Conservation (phyloP, 2,113 vertebrate genomes). For the Pao palembangensis region DNA sequence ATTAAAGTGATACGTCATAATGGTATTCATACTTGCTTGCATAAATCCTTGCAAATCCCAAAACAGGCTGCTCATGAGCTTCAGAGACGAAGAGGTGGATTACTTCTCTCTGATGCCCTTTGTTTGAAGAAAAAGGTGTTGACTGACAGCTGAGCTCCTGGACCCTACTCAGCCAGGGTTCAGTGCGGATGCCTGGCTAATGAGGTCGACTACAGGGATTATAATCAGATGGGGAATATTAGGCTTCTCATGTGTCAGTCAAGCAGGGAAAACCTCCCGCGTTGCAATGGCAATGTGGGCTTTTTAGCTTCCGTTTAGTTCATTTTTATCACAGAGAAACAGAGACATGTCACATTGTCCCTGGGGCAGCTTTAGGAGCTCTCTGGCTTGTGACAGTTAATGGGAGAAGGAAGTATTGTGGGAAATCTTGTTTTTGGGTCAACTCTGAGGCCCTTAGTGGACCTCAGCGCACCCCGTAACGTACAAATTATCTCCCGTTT, state of each 20-base stretch:
- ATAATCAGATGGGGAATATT: slow-evolving; percentile 76
- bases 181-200: slow-evolving; percentile 76
- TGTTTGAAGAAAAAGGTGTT: slow-evolving; percentile 72
- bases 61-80: slow-evolving; percentile 47
- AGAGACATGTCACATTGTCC: slow-evolving; percentile 53
- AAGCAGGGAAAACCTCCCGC: slow-evolving; percentile 66
- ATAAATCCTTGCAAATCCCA: slow-evolving; percentile 46
- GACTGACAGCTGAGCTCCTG: slow-evolving; percentile 73
- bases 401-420: slow-evolving; percentile 63
- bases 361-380: slow-evolving; percentile 53
- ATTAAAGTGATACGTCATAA: slow-evolving; percentile 17
- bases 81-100: slow-evolving; percentile 52
- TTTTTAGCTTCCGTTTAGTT: slow-evolving; percentile 56
- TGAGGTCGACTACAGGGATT: slow-evolving; percentile 74
- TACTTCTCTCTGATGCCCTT: slow-evolving; percentile 69
- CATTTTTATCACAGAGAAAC: slow-evolving; percentile 66
- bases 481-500: slow-evolving; percentile 58
- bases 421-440: slow-evolving; percentile 59
- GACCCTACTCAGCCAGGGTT: slow-evolving; percentile 72
- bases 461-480: slow-evolving; percentile 31
- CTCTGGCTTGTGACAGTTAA: slow-evolving; percentile 55
- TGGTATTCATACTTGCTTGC: slow-evolving; percentile 18
- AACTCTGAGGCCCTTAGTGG: slow-evolving; percentile 40
- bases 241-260: slow-evolving; percentile 72
- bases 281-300: slow-evolving; percentile 41